A percentile compares a stretch with the other conserved stretches of the same genome.
Evolutionary conservation across 2,797 vertebrate species (phyloP).

Genomic region (Bradypus variegatus): DNA sequence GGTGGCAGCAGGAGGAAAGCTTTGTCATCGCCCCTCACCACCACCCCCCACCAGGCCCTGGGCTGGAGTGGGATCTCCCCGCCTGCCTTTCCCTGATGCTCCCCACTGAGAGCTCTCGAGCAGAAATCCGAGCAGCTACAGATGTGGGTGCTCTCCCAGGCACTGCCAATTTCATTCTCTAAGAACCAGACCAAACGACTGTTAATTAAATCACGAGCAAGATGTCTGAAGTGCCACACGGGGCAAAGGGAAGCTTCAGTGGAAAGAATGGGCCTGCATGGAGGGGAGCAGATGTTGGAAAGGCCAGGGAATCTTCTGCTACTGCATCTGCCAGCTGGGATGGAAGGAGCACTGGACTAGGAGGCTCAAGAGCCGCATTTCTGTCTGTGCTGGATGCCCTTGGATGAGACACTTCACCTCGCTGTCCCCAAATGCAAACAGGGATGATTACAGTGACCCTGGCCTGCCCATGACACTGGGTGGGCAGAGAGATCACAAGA

Average conservation of each 20-base stretch:
- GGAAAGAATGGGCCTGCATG: rapidly evolving
- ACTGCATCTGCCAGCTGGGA: rapidly evolving
- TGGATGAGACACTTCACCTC: not conserved
- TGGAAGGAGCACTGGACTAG: not conserved
- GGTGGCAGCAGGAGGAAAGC: not conserved
- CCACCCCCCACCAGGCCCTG: no score
- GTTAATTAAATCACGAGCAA: slow-evolving; percentile 28
- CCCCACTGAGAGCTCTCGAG: not conserved
- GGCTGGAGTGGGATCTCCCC: not conserved
- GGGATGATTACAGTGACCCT: no score
- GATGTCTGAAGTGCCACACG: not conserved
- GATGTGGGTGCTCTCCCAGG: not conserved
- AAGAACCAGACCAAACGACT: not conserved
- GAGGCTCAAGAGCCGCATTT: not conserved
- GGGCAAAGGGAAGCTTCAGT: rapidly evolving
- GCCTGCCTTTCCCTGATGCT: not conserved
- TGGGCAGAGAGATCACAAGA: not conserved
- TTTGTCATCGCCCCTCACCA: not conserved
- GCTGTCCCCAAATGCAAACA: not conserved
- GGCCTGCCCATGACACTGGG: rapidly evolving
- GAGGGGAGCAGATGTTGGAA: rapidly evolving
- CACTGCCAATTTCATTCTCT: not conserved
- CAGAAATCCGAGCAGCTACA: not conserved
- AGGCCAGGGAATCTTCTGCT: rapidly evolving
- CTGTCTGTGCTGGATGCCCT: rapidly evolving